Percentiles rank a stretch among this genome's conserved stretches.
Conservation (phyloP, 1,140 invertebrate species). For the Anastrepha ludens region DNA sequence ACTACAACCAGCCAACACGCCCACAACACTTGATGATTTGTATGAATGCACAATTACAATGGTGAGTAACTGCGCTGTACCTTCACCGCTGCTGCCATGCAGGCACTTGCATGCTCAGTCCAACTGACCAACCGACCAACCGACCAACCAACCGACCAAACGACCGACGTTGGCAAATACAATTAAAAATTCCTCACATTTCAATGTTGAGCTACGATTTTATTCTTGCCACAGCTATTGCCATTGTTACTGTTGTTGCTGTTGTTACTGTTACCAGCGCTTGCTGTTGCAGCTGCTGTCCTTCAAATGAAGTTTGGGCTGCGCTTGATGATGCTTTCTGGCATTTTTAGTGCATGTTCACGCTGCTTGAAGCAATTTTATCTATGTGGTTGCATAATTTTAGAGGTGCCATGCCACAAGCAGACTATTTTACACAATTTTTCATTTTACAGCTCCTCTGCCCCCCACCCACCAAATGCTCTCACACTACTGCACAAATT, state of each 20-base stretch:
- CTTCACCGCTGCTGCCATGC: not conserved
- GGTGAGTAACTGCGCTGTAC: not conserved
- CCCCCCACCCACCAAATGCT: too few species aligned
- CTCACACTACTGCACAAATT: too few species aligned
- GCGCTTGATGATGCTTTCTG: not conserved
- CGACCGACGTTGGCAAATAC: not conserved
- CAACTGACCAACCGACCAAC: not conserved
- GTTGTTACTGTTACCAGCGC: not conserved
- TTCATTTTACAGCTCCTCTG: not conserved
- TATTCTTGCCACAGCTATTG: not conserved
- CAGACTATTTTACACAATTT: constrained; percentile 18
- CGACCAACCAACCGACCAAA: not conserved
- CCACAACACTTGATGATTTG: constrained; percentile 42
- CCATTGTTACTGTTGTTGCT: not conserved
- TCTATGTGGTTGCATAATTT: not conserved
- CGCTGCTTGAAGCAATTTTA: not conserved
- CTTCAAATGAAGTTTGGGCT: not conserved
- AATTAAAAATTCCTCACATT: constrained; percentile 44
- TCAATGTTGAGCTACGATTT: constrained; percentile 13
- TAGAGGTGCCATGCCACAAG: constrained; percentile 18
- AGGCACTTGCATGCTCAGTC: not conserved
- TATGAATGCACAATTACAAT: not conserved
- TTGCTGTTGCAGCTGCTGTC: not conserved
- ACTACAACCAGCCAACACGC: not conserved
- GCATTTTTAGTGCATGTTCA: not conserved